These are phyloP conservation scores for Xanthostigma xanthostigma DNA, from an alignment of 2,888 invertebrate species.

Conservation along the genomic window DNA sequence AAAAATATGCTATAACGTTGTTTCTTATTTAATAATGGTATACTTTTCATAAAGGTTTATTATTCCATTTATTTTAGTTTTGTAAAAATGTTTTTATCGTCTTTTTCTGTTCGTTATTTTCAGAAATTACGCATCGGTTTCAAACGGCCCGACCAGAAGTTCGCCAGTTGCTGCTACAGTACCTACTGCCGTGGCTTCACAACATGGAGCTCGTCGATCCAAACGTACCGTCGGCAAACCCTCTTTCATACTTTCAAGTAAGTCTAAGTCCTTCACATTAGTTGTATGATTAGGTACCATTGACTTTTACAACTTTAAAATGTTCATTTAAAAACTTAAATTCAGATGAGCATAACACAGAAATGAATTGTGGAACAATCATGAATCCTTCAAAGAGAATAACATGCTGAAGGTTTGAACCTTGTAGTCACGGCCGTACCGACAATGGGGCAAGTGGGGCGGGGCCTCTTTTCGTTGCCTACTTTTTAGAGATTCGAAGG, in stretches of 20 bases:
- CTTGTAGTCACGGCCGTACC: too few relatives aligned
- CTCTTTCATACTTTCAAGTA: conserved; percentile 73
- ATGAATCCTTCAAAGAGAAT: too few relatives aligned
- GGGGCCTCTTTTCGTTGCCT: too few relatives aligned
- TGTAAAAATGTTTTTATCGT: too few relatives aligned
- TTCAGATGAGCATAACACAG: neutral
- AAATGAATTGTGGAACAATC: too few relatives aligned
- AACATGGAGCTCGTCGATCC: conserved; percentile 98
- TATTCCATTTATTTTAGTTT: too few relatives aligned
- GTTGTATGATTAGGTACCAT: neutral
- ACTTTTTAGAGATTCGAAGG: too few relatives aligned
- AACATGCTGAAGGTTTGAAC: too few relatives aligned
- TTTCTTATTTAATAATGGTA: too few relatives aligned
- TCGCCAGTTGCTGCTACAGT: conserved; percentile 77
- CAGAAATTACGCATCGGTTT: conserved; percentile 93
- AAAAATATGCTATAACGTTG: too few relatives aligned
- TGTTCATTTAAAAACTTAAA: neutral
- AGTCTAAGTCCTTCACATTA: conserved; percentile 24
- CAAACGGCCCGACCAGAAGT: conserved; percentile 92
- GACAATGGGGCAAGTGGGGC: too few relatives aligned
- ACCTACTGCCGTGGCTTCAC: conserved; percentile 91
- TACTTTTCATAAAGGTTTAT: too few relatives aligned
- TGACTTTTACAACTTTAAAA: neutral
- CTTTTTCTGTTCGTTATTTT: conserved; percentile 16
- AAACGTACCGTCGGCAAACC: conserved; percentile 81